Conservation (phyloP, 2,888 invertebrate genomes). For the Keiferia lycopersicella region DNA sequence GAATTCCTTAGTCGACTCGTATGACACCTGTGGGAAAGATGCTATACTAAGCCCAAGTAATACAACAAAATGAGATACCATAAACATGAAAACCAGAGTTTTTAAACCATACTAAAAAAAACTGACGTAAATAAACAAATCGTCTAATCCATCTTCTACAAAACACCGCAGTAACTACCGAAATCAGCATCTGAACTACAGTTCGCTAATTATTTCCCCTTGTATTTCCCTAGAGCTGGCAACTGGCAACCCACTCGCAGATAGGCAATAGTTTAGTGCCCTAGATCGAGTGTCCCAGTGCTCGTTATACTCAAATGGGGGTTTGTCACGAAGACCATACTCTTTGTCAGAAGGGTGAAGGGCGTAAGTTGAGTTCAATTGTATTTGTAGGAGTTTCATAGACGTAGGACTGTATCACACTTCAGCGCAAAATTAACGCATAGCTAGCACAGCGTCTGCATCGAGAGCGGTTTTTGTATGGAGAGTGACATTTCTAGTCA, state of each 20-base stretch:
- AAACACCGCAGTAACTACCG: background rate
- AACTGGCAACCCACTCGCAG: conserved; percentile 29
- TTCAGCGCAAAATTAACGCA: no score
- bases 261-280: conserved; percentile 29
- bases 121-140: background rate
- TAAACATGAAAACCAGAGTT: no score
- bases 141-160: background rate
- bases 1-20: no score
- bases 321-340: conserved; percentile 52
- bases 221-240: conserved; percentile 3
- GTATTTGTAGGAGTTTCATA: no score
- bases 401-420: no score
- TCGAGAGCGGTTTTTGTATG: no score
- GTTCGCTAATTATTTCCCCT: conserved; percentile 7
- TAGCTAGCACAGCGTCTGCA: no score
- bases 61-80: no score
- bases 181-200: background rate
- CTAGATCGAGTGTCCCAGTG: conserved; percentile 26
- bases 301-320: conserved; percentile 53
- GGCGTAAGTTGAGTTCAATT: background rate
- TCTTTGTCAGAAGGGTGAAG: background rate
- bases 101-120: background rate
- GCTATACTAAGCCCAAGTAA: no score
- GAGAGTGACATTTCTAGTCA: no score
- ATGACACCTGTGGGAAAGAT: no score